A percentile compares a stretch with the other conserved stretches of the same genome.
Conservation (phyloP, 2,797 vertebrate genomes). For the Eulemur rubriventer region DNA sequence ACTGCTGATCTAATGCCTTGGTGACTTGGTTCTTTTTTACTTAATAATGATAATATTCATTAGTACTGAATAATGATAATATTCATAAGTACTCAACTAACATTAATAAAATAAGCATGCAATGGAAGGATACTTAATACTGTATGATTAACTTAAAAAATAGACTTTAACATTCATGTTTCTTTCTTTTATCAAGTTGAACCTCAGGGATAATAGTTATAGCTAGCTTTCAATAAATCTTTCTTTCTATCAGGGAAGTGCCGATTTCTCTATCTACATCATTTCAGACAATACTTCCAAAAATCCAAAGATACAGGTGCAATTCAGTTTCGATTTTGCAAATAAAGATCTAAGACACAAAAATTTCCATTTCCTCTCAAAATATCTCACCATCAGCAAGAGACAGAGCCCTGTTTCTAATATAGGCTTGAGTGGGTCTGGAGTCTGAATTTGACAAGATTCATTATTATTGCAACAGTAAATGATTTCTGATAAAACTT, state of each 20-base stretch:
- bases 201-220: neutral
- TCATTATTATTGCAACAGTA: neutral
- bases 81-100: neutral
- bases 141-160: neutral
- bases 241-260: neutral
- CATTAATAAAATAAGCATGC: neutral
- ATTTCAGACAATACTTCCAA: neutral
- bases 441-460: neutral
- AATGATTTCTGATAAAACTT: neutral
- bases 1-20: neutral
- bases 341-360: neutral
- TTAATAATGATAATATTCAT: neutral
- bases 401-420: neutral
- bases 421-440: neutral
- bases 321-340: neutral
- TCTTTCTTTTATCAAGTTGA: neutral
- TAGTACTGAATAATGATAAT: neutral
- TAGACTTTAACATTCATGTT: neutral
- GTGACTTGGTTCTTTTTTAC: neutral
- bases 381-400: fast-evolving
- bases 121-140: neutral
- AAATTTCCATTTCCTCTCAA: neutral
- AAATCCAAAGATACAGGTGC: neutral
- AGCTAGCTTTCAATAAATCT: neutral
- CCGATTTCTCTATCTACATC: neutral